Conservation (phyloP, 2,113 vertebrate species). For the Dasyprocta punctata region DNA sequence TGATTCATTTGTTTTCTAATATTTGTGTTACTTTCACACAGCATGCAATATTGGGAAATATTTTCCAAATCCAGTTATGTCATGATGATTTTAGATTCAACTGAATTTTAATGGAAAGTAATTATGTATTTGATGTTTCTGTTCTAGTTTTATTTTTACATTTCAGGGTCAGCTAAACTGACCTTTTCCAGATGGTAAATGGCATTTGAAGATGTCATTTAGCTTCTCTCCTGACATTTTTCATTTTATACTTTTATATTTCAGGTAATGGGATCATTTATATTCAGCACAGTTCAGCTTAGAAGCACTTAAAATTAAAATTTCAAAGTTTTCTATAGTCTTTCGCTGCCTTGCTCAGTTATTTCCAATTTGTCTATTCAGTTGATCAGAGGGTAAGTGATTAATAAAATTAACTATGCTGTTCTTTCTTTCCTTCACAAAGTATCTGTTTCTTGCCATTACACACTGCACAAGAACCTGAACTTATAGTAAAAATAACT, state of each 20-base stretch:
- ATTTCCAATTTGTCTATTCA: conserved; percentile 54
- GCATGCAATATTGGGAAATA: neutral
- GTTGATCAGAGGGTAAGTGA: conserved; percentile 51
- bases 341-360: conserved; percentile 38
- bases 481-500: conserved; percentile 58
- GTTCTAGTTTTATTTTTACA: conserved; percentile 35
- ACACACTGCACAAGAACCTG: conserved; percentile 3
- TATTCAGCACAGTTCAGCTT: conserved; percentile 53
- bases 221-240: conserved; percentile 62
- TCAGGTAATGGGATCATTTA: conserved; percentile 60
- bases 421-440: conserved; percentile 42
- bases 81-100: conserved; percentile 19
- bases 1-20: neutral
- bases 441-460: conserved; percentile 44
- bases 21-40: neutral
- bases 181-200: conserved; percentile 60
- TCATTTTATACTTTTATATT: conserved; percentile 63
- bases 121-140: conserved; percentile 43
- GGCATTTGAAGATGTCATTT: conserved; percentile 68
- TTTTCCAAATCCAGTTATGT: conserved; percentile 43
- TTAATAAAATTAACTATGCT: conserved; percentile 55
- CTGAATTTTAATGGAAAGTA: conserved; percentile 49
- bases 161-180: conserved; percentile 59
- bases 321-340: conserved; percentile 37
- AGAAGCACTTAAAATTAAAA: conserved; percentile 71